Evolutionary conservation across 2,797 vertebrate species (phyloP), one percentile per base, ranked within the genome.

Genomic region (Falco cherrug): DNA sequence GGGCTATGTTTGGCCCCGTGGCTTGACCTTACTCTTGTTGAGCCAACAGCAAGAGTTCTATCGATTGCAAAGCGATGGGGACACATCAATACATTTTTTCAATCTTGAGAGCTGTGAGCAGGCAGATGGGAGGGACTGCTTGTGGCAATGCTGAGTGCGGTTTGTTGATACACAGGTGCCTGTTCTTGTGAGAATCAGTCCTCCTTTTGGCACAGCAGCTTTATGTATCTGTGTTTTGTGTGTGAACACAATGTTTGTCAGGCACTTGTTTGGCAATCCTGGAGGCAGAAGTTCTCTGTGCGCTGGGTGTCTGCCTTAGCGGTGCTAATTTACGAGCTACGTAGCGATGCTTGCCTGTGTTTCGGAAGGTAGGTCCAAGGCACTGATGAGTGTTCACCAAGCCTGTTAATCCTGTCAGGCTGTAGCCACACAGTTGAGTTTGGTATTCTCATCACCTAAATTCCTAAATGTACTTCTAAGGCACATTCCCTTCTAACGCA

Each of bases 381-480:
- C 73, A 48, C 69, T 60, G 81, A 87, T 60, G 82, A 89, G 88
- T 8, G 47, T 35, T 94, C 87, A 56, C 82, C 69, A 29, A 86
- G 94, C 83, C 83, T 92, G 85, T 82, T 95, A 95, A 85, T 95
- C 90, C 87, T 61, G 43, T 78, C 89, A 71, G 88, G 80, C 82
- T 96, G 89, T 70, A 96, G 91, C 93, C 92, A 88, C 84, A 41
- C 89, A 57, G 74, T 87, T 57, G 84, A 87, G 71, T 89, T 96
- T 96, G 91, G 73, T 90, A 89, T 96, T 89, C 88, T 95, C 93
- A 90, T 96, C 92, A 97, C 96, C 95, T 97, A 81, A 90, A 83
- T 93, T 95, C 96, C 68, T 77, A 95, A 97, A 96, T 93, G 89
- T 87, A 89, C 87, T 96, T 96, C 93, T 94, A 90, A 97, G 93